These are phyloP conservation scores for Lasiurus cinereus DNA, from an alignment of 2,113 vertebrate species.

Conservation along the genomic window DNA sequence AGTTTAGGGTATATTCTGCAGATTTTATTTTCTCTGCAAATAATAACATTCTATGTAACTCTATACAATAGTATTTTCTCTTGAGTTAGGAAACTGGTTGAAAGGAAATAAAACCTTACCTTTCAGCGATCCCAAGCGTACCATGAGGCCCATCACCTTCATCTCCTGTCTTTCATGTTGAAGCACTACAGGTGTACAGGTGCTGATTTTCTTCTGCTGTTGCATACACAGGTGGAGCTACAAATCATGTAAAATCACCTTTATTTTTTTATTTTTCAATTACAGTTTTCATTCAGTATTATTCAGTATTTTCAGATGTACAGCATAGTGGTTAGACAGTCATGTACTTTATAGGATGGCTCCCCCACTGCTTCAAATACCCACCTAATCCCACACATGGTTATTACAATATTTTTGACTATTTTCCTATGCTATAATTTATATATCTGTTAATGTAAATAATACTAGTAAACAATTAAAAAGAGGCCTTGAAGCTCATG, in stretches of 20 bases:
- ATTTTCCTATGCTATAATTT: not conserved
- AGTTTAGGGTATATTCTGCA: not conserved
- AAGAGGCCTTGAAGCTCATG: not conserved
- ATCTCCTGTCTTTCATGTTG: not conserved
- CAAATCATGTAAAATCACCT: not conserved
- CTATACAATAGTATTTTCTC: not conserved
- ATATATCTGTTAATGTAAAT: not conserved
- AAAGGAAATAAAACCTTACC: not conserved
- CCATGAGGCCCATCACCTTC: rapidly evolving
- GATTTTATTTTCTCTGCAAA: constrained; percentile 17
- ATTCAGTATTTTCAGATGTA: not conserved
- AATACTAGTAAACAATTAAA: not conserved
- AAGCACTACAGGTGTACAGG: not conserved
- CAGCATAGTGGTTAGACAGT: not conserved
- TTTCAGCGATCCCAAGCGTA: not conserved
- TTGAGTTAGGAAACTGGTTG: not conserved
- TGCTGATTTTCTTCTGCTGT: not conserved
- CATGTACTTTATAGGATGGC: not conserved
- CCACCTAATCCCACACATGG: no score
- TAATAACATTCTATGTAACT: not conserved
- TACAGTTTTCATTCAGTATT: not conserved
- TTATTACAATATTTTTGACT: not conserved
- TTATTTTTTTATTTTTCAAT: not conserved
- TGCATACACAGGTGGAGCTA: not conserved
- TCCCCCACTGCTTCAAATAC: not conserved